Conservation (phyloP, 2,113 vertebrate species). For the Stigmatopora nigra region DNA sequence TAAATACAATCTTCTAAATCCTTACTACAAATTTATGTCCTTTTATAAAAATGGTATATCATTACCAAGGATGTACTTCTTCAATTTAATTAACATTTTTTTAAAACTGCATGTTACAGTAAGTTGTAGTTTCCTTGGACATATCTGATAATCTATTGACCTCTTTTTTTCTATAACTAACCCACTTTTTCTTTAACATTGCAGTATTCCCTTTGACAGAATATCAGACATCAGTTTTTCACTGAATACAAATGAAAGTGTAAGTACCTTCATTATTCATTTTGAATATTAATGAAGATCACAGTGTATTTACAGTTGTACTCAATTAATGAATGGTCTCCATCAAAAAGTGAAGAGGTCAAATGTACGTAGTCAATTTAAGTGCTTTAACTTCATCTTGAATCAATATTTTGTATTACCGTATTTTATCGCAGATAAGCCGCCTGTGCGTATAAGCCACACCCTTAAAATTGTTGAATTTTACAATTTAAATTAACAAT, state of each 20-base stretch:
- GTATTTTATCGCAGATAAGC: not conserved
- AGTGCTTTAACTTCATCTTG: not conserved
- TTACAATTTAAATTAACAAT: too few relatives aligned
- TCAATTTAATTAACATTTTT: too few relatives aligned
- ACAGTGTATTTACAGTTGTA: not conserved
- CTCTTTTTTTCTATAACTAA: slow-evolving; percentile 41
- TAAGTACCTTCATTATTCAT: slow-evolving; percentile 75
- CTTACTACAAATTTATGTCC: too few relatives aligned
- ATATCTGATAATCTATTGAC: not conserved
- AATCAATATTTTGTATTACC: not conserved
- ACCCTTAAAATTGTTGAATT: too few relatives aligned
- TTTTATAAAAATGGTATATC: too few relatives aligned
- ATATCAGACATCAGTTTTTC: slow-evolving; percentile 99
- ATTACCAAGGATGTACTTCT: too few relatives aligned
- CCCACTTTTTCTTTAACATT: slow-evolving; percentile 67
- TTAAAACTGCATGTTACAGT: not conserved
- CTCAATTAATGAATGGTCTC: not conserved
- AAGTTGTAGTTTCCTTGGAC: not conserved
- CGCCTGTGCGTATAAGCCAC: too few relatives aligned
- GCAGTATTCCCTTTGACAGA: slow-evolving; percentile 98
- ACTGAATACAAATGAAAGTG: slow-evolving; percentile 97
- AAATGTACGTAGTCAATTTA: not conserved
- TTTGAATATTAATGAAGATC: slow-evolving; percentile 12
- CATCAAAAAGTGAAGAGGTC: not conserved
- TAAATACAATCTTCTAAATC: not conserved